Conservation (phyloP, 37 sponge, comb jelly and placozoan species). For the Halichondria panicea region DNA sequence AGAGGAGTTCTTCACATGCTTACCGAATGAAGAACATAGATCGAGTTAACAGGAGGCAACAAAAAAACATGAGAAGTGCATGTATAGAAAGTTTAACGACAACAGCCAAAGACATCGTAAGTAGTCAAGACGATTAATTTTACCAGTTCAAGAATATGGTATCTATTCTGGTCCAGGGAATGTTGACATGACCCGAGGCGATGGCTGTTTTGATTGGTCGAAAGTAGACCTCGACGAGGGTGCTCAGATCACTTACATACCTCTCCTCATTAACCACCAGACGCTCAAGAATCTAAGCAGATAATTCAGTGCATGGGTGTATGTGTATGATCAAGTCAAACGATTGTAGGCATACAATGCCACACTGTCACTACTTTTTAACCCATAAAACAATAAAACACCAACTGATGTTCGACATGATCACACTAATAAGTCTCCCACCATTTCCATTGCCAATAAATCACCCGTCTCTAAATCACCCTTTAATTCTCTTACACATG, state of each 20-base stretch:
- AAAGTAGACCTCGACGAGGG: slow-evolving; percentile 41
- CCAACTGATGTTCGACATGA: neutral
- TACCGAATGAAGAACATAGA: too few relatives aligned
- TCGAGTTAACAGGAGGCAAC: too few relatives aligned
- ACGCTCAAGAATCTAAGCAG: slow-evolving; percentile 26
- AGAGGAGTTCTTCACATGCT: too few relatives aligned
- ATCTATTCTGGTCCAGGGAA: slow-evolving; percentile 27
- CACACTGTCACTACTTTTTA: neutral
- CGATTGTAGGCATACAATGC: neutral
- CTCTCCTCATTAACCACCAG: slow-evolving; percentile 36
- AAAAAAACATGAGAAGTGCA: too few relatives aligned
- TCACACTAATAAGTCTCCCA: neutral
- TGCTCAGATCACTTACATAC: slow-evolving; percentile 26
- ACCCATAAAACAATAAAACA: neutral
- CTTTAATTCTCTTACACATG: too few relatives aligned
- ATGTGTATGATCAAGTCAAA: neutral
- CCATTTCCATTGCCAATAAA: too few relatives aligned
- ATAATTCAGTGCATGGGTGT: too few relatives aligned
- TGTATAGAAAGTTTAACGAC: neutral
- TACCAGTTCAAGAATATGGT: slow-evolving; percentile 69
- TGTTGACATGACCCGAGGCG: slow-evolving; percentile 23
- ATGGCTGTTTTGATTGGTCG: slow-evolving; percentile 43
- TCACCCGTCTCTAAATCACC: neutral
- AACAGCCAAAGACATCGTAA: too few relatives aligned
- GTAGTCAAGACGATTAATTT: too few relatives aligned